Evolutionary conservation across 2,888 invertebrate species (phyloP), one percentile per base, ranked within the genome.

Genomic region (Eurytoma adleriae): DNA sequence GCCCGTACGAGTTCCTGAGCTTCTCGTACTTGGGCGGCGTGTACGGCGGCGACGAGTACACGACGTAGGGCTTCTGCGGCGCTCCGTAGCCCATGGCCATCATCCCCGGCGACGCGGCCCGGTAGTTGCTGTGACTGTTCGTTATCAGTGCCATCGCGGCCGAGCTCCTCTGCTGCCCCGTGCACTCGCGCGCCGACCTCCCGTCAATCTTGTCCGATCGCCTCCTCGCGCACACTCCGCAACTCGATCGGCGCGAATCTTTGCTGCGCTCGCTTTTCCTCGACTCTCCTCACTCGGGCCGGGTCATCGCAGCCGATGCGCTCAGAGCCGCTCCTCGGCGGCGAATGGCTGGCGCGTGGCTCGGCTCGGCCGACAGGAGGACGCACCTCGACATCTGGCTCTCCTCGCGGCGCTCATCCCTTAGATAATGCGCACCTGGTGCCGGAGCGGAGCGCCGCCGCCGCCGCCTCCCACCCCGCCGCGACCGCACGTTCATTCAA

Each of bases 321-420:
- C 57, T 77, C 61, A 30, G 71, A 2, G 13, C 64, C 27, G 76
- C 24, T 30, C 18, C 70, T 56, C 72, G 50, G 20, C 12, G 57
- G 40, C 40, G 40, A 40, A 40, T 40, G 40, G 50, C 67, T 57
- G 30, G 62, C 61, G n/a, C 67, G 27, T n/a, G n/a, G 52, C 40
- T 13, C 56, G 76, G 52, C 62, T 18, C 59, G 40, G 72, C 66
- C 24, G 54, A 62, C 40, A 40, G 40, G 27, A 54, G 20, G 14
- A 52, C 50, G 14, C 61, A 16, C 68, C 86, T 88, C 87, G 89
- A 90, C 90, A 90, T 90, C 90, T 90, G 89, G 88, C 86, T 85
- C 85, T 85, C 85, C 86, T 81, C 83, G 78, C 40, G 74, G 78
- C 71, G 87, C 86, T 89, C 89, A 90, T 90, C 89, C 88, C 87